Base-by-base conservation (phyloP, 2,888 invertebrate species). In the Spilosoma lubricipeda region DNA sequence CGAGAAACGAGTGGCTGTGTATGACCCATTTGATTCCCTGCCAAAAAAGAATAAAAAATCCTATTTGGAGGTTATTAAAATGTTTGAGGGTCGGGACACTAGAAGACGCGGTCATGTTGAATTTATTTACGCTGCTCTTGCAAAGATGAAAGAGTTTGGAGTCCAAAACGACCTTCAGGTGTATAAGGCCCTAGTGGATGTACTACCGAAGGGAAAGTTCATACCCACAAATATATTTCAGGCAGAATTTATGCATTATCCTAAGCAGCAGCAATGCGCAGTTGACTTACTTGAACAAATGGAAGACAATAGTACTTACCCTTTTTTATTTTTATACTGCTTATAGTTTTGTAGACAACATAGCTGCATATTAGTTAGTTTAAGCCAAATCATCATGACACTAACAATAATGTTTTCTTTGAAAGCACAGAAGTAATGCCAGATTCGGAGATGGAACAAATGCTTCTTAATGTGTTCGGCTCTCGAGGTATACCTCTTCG, bases 181-280 rank as follows among this genome's bases (percentile, higher is more conserved):
- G 0, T 99, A 99, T 90, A 99, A 98, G 92, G 96, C 97, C 33
- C 88, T 99, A 70, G 94, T 99, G 63, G 97, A 99, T 89, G 96
- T 99, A 64, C 96, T 99, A 90, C 99, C 99, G 0, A 98, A 99
- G 92, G 98, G 98, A 66, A 98, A 97, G 91, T 98, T 99, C 93
- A 97, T 99, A 80, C 97, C 99, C 0, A 94, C 93, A 56, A 99
- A 98, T 90, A 93, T 97, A 66, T 97, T 98, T 92, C 98, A 99
- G 96, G 97, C 97, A 0, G 98, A 99, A 92, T 98, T 99, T 86
- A 97, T 98, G 97, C 99, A 99, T 91, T 99, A 98, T 94, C 99
- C 99, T 0, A 98, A 98, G 90, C 99, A 99, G 88, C 99, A 99
- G 88, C 98, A 99, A 80, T 98, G 99, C 92, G 98, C 98, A 63